Percentiles rank a stretch among this genome's conserved stretches.
These are phyloP conservation scores for Sinohyriopsis cumingii DNA, from an alignment of 2,888 invertebrate species.

Conservation along the genomic window DNA sequence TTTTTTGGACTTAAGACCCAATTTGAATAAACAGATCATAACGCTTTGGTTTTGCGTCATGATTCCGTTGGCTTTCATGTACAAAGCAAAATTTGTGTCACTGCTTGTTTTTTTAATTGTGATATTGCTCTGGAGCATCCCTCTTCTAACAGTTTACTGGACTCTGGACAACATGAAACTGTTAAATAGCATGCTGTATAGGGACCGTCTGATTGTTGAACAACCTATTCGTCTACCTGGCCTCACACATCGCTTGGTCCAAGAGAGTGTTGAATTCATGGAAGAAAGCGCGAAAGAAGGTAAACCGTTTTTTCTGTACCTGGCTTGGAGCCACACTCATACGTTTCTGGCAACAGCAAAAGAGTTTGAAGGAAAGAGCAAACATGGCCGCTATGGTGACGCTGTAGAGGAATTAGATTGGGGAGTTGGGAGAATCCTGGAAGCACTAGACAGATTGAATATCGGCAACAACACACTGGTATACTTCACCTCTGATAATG, in stretches of 20 bases:
- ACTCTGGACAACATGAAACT: slow-evolving; percentile 21
- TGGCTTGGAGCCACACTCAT: slow-evolving; percentile 78
- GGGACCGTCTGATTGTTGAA: slow-evolving; percentile 71
- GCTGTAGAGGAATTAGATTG: slow-evolving; percentile 75
- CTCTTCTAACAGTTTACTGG: too few relatives aligned
- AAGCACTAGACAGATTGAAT: slow-evolving; percentile 62
- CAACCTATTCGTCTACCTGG: slow-evolving; percentile 72
- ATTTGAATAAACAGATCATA: too few relatives aligned
- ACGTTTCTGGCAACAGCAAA: slow-evolving; percentile 79
- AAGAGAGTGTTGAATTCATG: slow-evolving; percentile 51
- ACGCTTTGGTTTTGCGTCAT: too few relatives aligned
- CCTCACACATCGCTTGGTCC: slow-evolving; percentile 58
- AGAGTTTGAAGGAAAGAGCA: slow-evolving; percentile 68
- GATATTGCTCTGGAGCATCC: too few relatives aligned
- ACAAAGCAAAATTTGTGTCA: too few relatives aligned
- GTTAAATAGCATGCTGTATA: slow-evolving; percentile 62
- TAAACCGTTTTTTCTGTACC: slow-evolving; percentile 72
- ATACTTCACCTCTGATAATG: slow-evolving; percentile 75
- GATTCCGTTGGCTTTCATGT: too few relatives aligned
- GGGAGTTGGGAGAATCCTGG: slow-evolving; percentile 73
- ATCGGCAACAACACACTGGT: slow-evolving; percentile 72
- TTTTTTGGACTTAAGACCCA: not conserved
- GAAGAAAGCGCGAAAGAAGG: slow-evolving; percentile 30
- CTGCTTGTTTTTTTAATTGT: too few relatives aligned
- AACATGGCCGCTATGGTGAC: slow-evolving; percentile 74